Conservation (phyloP, 2,797 vertebrate genomes). For the Ceryle rudis region DNA sequence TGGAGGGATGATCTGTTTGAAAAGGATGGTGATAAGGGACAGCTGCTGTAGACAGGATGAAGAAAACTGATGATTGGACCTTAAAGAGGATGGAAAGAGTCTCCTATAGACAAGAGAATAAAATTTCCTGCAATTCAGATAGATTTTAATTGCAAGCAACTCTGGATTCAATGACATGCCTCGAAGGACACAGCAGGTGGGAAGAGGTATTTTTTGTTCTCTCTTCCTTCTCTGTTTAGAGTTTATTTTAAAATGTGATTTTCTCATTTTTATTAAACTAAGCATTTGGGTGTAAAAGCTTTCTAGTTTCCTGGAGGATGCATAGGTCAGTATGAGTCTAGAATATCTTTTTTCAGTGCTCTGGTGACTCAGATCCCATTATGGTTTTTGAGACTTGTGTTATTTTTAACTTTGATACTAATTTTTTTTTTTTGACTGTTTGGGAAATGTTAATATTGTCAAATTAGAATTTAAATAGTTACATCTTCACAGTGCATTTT, state of each 20-base stretch:
- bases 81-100: neutral
- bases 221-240: neutral
- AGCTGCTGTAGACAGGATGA: neutral
- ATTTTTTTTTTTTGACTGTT: neutral
- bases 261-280: neutral
- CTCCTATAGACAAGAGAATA: neutral
- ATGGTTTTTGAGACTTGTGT: neutral
- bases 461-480: neutral
- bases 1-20: neutral
- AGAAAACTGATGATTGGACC: neutral
- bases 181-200: neutral
- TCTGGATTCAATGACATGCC: fast-evolving
- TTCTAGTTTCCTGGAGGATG: neutral
- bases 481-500: neutral
- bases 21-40: neutral
- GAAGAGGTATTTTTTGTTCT: neutral
- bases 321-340: neutral
- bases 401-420: neutral
- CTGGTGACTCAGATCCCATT: neutral
- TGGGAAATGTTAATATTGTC: neutral
- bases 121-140: neutral
- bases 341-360: neutral
- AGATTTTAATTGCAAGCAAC: neutral
- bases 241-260: neutral
- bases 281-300: neutral